phyloP scores from a whole-genome alignment of 2,888 invertebrate species.

The Conchocele bisecta region DNA sequence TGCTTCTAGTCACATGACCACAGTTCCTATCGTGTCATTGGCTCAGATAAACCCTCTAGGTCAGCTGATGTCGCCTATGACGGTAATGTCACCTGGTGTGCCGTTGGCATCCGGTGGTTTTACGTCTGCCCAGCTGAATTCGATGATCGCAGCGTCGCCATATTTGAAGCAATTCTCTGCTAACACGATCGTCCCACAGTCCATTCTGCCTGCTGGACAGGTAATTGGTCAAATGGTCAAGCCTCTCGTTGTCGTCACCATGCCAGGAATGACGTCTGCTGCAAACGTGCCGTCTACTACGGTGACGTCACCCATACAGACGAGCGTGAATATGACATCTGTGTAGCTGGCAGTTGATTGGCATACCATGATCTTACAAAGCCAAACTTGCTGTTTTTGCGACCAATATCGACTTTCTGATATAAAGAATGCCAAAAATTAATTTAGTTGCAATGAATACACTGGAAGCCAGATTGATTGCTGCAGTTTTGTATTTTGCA shows the following conservation, averaged over 20 bases:
- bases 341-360: too few relatives aligned
- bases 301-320: too few relatives aligned
- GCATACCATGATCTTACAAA: too few relatives aligned
- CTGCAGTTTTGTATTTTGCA: too few relatives aligned
- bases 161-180: conserved; percentile 66
- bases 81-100: conserved; percentile 68
- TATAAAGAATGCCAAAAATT: too few relatives aligned
- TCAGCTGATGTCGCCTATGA: conserved; percentile 68
- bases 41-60: conserved; percentile 64
- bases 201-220: conserved; percentile 58
- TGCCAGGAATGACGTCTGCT: conserved; percentile 49
- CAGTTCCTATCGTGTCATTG: conserved; percentile 61
- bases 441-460: too few relatives aligned
- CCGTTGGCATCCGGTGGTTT: conserved; percentile 53
- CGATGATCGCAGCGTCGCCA: conserved; percentile 58
- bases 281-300: conserved; percentile 2
- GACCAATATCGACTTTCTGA: too few relatives aligned
- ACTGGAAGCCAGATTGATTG: too few relatives aligned
- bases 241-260: conserved; percentile 45
- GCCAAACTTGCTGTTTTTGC: too few relatives aligned
- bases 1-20: conserved; percentile 43
- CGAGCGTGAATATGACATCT: too few relatives aligned
- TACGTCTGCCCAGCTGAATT: conserved; percentile 58
- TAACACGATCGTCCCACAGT: conserved; percentile 62
- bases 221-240: conserved; percentile 30